Conservation (phyloP, 2,888 invertebrate species). For the Tigriopus californicus region DNA sequence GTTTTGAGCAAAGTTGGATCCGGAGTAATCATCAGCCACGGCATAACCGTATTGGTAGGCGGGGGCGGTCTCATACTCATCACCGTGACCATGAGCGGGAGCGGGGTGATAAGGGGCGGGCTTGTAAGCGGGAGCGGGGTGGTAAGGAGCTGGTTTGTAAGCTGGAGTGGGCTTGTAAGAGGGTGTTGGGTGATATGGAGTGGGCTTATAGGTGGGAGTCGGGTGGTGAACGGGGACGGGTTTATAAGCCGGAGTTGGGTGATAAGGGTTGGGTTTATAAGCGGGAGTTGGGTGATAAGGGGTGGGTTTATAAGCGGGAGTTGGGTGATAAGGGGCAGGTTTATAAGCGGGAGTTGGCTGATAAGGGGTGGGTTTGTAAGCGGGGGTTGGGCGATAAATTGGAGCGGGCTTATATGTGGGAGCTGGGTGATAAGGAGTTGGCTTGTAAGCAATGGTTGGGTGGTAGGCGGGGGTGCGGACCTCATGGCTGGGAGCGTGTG, state of each 20-base stretch:
- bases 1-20: too few relatives aligned
- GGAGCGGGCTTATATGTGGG: background rate
- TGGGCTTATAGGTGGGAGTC: too few relatives aligned
- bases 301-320: background rate
- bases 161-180: too few relatives aligned
- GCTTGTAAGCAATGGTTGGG: background rate
- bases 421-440: too few relatives aligned
- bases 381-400: background rate
- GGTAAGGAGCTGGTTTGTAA: too few relatives aligned
- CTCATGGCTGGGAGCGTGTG: background rate
- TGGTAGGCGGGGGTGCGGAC: background rate
- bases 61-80: too few relatives aligned
- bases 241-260: background rate
- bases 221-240: background rate
- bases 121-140: too few relatives aligned
- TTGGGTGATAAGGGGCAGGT: background rate
- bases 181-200: too few relatives aligned
- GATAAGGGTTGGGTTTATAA: background rate
- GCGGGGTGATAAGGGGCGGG: too few relatives aligned
- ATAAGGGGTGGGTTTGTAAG: background rate
- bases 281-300: background rate
- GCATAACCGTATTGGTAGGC: too few relatives aligned
- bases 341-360: background rate
- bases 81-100: too few relatives aligned
- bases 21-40: too few relatives aligned